Base-by-base conservation (phyloP, 2,888 invertebrate genomes). In the Drosophila kambysellisi region DNA sequence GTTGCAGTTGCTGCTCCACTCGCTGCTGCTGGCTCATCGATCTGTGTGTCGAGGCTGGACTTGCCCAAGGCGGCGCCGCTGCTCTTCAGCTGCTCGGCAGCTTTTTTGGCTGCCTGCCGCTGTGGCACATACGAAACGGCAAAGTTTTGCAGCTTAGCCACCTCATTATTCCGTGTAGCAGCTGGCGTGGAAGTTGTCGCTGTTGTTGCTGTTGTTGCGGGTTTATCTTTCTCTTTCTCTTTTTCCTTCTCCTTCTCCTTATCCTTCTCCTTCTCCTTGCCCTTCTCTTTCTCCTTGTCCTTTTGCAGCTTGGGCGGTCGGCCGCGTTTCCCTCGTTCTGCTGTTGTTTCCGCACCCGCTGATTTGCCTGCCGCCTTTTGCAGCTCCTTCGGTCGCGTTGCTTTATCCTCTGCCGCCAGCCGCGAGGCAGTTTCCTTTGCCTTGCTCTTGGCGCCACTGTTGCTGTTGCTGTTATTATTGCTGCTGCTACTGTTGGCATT, bases 101-200 rank as follows among this genome's bases (percentile, higher is more conserved):
- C 98, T 92, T 98, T 98, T 92, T 97, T 97, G 15, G 98, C 98
- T 1, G 98, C 98, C 93, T 97, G 97, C 71, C 98, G 94, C 92
- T 98, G 98, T 2, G 98, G 98, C 30, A 98, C 98, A 92, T 97
- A 97, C 0, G 97, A 96, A 50, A 97, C 95, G 54, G 96, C 94
- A 88, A 96, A 95, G 80, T 93, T 93, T 76, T 94, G 92, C 57
- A 82, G 46, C 82, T 89, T 91, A 60, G 83, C 70, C 32, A 85
- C 59, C 63, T 89, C 89, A 39, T 74, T 90, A 11, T 76, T 93
- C 83, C 93, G 94, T 94, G 79, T 50, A 51, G 70, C 39, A 43
- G 72, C 51, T 11, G 32, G 35, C 11, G 39, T 29, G 12, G 41
- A 20, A 30, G n/a, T 20, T 15, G 29, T 15, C 20, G 56, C 30